Evolutionary conservation across 2,888 invertebrate genomes (phyloP).

Genomic region (Chydorus sphaericus): DNA sequence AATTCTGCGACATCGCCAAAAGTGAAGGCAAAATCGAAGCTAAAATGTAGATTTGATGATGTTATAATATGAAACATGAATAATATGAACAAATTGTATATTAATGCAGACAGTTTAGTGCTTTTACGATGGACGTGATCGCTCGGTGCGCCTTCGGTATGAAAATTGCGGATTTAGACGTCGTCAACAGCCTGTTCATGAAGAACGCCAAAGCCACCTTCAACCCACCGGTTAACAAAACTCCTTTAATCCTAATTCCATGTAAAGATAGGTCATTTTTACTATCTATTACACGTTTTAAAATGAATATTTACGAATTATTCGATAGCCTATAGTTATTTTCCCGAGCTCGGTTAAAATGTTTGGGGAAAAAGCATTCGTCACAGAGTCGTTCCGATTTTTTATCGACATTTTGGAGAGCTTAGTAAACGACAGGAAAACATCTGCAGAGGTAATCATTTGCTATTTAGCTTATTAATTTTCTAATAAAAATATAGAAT

Average conservation of each 20-base stretch:
- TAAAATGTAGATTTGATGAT: neutral
- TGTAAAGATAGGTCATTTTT: neutral
- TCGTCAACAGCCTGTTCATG: conserved; percentile 4
- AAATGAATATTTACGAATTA: neutral
- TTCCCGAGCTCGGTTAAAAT: neutral
- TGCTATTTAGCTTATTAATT: neutral
- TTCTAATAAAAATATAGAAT: neutral
- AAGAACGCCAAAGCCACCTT: conserved; percentile 4
- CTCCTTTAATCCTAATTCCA: conserved; percentile 9
- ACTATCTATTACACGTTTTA: neutral
- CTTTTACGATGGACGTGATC: conserved; percentile 9
- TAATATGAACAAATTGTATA: neutral
- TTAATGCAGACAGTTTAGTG: conserved; percentile 3
- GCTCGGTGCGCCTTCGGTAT: conserved; percentile 9
- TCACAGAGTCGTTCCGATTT: conserved; percentile 3
- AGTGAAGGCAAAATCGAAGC: conserved; percentile 8
- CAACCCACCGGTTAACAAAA: neutral
- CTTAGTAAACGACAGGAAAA: conserved; percentile 7
- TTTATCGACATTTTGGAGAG: conserved; percentile 3
- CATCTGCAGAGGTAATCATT: neutral
- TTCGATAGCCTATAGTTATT: neutral
- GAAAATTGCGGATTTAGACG: conserved; percentile 1
- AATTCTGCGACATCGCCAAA: neutral
- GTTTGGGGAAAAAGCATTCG: neutral
- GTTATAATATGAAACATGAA: neutral